Percentiles rank a stretch among this genome's conserved stretches.
Evolutionary conservation across 2,113 vertebrate species (phyloP).

Genomic region (Labeo rohita): DNA sequence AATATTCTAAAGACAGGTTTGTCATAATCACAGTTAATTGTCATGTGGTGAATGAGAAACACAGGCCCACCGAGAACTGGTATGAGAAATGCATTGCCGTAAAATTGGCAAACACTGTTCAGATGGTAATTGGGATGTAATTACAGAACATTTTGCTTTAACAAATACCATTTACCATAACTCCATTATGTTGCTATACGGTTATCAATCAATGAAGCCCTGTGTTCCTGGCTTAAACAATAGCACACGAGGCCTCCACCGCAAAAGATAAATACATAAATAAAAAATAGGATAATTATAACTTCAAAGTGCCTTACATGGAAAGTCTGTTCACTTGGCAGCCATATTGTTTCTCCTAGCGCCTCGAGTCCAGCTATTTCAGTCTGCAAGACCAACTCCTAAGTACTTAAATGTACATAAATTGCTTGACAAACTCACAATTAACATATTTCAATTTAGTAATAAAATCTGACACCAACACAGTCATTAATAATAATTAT

Average conservation of each 20-base stretch:
- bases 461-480: neutral
- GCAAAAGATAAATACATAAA: too few species aligned
- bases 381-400: neutral
- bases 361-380: neutral
- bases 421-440: neutral
- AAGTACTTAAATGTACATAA: neutral
- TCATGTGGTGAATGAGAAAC: neutral
- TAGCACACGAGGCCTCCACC: neutral
- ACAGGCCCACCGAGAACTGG: constrained; percentile 30
- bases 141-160: neutral
- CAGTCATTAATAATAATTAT: neutral
- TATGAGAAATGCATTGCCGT: neutral
- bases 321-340: neutral
- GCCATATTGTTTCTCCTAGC: neutral
- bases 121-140: neutral
- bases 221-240: neutral
- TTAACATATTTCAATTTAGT: neutral
- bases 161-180: neutral
- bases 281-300: neutral
- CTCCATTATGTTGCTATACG: neutral
- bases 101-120: neutral
- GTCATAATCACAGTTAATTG: neutral
- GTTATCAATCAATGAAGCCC: neutral
- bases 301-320: neutral
- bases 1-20: neutral